phyloP scores from a whole-genome alignment of 2,888 invertebrate species.

The Lingula anatina region DNA sequence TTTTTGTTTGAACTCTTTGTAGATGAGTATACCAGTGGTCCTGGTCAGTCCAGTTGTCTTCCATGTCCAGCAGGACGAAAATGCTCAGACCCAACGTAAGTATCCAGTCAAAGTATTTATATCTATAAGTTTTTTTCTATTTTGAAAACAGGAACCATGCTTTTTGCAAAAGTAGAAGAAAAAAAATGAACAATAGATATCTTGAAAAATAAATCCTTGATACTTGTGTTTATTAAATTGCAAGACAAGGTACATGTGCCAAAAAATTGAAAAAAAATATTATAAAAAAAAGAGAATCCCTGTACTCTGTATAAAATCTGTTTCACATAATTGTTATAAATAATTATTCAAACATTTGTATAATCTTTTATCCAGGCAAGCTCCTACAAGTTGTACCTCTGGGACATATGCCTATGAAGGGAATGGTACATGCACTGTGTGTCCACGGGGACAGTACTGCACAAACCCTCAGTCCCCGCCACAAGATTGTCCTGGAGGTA shows the following conservation, averaged over 20 bases:
- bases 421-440: neutral
- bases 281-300: too few relatives aligned
- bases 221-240: constrained; percentile 23
- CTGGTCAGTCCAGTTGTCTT: constrained; percentile 22
- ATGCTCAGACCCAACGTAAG: constrained; percentile 40
- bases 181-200: too few relatives aligned
- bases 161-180: too few relatives aligned
- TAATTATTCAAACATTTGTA: neutral
- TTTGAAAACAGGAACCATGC: too few relatives aligned
- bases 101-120: too few relatives aligned
- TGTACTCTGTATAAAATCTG: too few relatives aligned
- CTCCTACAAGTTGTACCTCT: constrained; percentile 24
- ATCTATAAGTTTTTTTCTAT: too few relatives aligned
- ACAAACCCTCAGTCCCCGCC: neutral
- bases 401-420: constrained; percentile 38
- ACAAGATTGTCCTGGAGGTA: neutral
- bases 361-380: constrained; percentile 12
- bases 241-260: constrained; percentile 33
- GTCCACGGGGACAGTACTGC: constrained; percentile 6
- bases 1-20: constrained; percentile 3
- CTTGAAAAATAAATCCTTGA: too few relatives aligned
- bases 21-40: constrained; percentile 24
- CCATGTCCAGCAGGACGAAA: constrained; percentile 35
- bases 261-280: too few relatives aligned
- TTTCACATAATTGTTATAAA: too few relatives aligned